Conservation (phyloP, 2,113 vertebrate genomes). For the Alligator sinensis region DNA sequence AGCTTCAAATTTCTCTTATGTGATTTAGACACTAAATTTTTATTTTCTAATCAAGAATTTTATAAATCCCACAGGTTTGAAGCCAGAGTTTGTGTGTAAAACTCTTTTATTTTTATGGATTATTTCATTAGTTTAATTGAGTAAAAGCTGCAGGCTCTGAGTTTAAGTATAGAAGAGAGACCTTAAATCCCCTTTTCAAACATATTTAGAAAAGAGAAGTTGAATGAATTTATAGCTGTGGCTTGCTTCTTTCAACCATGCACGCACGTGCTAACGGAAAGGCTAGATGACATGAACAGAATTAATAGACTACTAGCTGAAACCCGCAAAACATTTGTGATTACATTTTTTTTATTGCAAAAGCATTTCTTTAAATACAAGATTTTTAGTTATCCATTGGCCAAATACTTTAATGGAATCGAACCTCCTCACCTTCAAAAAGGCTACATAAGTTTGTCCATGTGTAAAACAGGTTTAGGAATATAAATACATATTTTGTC, state of each 20-base stretch:
- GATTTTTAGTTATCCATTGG: too few relatives aligned
- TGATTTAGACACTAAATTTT: constrained; percentile 45
- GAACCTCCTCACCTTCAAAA: too few relatives aligned
- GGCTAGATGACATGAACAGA: background rate
- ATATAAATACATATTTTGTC: too few relatives aligned
- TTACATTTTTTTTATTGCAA: too few relatives aligned
- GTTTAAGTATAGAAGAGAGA: background rate
- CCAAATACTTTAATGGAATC: too few relatives aligned
- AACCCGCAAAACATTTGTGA: too few relatives aligned
- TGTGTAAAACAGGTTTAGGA: too few relatives aligned
- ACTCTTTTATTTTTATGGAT: background rate
- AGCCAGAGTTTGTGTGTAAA: background rate
- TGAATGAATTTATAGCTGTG: background rate
- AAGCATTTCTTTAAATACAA: too few relatives aligned
- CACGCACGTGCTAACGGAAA: background rate
- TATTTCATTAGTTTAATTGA: background rate
- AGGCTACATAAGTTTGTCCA: too few relatives aligned
- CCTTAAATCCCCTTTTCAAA: background rate
- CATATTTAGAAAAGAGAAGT: background rate
- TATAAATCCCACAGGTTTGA: background rate
- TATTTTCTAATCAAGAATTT: background rate
- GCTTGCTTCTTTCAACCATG: too few relatives aligned
- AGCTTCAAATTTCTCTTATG: background rate
- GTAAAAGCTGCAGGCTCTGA: background rate
- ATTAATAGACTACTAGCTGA: background rate